These are phyloP conservation scores for Caenorhabditis imperialis DNA, from an alignment of 2,888 invertebrate species.

Conservation along the genomic window DNA sequence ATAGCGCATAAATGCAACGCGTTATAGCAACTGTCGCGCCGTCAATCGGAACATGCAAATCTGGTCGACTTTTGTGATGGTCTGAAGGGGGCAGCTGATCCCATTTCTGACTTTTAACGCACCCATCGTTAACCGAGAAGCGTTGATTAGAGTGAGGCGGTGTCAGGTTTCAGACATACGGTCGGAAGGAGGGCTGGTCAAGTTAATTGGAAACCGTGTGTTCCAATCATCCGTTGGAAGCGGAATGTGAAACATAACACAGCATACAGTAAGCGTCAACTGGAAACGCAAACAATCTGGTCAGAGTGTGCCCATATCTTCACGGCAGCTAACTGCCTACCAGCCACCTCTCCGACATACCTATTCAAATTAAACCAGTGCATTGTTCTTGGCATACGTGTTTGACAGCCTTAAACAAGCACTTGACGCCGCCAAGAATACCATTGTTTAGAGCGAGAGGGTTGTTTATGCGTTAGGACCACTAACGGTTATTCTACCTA, in stretches of 20 bases:
- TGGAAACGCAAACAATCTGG: slow-evolving; percentile 49
- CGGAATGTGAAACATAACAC: slow-evolving; percentile 30
- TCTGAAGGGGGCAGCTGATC: slow-evolving; percentile 20
- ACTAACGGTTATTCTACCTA: too few relatives aligned
- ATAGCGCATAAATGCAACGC: slow-evolving; percentile 46
- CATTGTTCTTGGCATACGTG: slow-evolving; percentile 55
- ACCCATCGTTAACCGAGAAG: slow-evolving; percentile 11
- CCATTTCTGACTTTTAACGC: not conserved
- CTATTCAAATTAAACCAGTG: slow-evolving; percentile 49
- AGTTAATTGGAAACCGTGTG: slow-evolving; percentile 50
- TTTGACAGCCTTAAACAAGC: slow-evolving; percentile 57
- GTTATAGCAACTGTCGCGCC: slow-evolving; percentile 46
- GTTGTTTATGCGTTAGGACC: slow-evolving; percentile 46
- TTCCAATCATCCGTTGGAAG: not conserved
- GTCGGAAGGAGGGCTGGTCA: slow-evolving; percentile 30
- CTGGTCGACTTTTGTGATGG: slow-evolving; percentile 40
- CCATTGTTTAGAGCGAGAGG: slow-evolving; percentile 37
- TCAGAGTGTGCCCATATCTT: slow-evolving; percentile 44
- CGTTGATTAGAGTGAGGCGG: slow-evolving; percentile 3
- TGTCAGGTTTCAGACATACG: slow-evolving; percentile 45
- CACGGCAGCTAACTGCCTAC: slow-evolving; percentile 20
- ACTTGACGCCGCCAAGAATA: slow-evolving; percentile 55
- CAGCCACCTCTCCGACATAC: slow-evolving; percentile 22
- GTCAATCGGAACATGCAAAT: slow-evolving; percentile 49
- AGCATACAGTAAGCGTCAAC: slow-evolving; percentile 32